Percentiles rank a stretch among this genome's conserved stretches.
Evolutionary conservation across 2,888 invertebrate species (phyloP).

Genomic region (Colostygia pectinataria): DNA sequence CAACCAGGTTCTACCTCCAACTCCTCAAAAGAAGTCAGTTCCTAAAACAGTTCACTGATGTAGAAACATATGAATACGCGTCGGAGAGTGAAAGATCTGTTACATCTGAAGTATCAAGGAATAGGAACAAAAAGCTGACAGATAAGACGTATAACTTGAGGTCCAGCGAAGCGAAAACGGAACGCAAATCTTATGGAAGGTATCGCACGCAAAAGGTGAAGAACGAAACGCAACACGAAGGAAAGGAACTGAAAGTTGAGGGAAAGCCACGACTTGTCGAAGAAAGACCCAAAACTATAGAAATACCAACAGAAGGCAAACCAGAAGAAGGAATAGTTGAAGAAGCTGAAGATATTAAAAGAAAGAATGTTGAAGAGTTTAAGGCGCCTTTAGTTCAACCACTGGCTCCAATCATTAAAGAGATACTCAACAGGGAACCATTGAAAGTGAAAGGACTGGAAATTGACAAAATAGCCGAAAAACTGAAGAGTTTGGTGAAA

Average conservation of each 20-base stretch:
- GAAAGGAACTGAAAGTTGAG: conserved; percentile 6
- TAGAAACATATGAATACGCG: conserved; percentile 69
- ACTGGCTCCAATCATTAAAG: conserved; percentile 70
- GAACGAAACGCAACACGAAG: conserved; percentile 14
- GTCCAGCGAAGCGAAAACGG: conserved; percentile 62
- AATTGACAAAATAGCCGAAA: conserved; percentile 76
- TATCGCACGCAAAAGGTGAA: conserved; percentile 46
- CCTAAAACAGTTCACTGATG: conserved; percentile 57
- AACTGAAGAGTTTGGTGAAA: conserved; percentile 64
- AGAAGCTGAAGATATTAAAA: neutral
- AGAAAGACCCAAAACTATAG: neutral
- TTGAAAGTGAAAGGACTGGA: conserved; percentile 59
- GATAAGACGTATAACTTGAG: conserved; percentile 68
- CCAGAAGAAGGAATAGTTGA: neutral
- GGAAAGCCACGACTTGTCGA: neutral
- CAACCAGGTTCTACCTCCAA: conserved; percentile 72
- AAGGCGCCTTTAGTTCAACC: conserved; percentile 45
- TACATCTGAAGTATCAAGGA: conserved; percentile 47
- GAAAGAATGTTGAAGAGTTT: neutral
- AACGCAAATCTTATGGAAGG: conserved; percentile 59
- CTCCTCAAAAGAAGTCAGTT: conserved; percentile 71
- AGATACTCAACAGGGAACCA: conserved; percentile 63
- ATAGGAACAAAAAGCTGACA: conserved; percentile 46
- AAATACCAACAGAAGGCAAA: neutral
- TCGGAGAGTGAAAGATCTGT: conserved; percentile 64